A percentile compares a stretch with the other conserved stretches of the same genome.
phyloP scores from a whole-genome alignment of 2,113 vertebrate species.

The Actenoides lindsayi region DNA sequence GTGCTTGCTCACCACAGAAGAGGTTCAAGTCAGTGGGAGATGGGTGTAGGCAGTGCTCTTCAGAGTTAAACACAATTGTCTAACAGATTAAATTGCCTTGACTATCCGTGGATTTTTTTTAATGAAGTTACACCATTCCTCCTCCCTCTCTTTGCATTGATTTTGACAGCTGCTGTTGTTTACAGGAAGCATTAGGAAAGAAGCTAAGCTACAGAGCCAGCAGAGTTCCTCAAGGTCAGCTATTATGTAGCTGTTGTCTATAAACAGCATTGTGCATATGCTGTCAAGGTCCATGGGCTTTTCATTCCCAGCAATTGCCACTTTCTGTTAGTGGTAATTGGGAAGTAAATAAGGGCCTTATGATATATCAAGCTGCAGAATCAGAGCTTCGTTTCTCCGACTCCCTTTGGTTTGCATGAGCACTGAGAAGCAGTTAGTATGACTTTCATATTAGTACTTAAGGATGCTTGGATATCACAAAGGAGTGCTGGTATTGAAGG shows the following conservation, averaged over 20 bases:
- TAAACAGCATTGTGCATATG: slow-evolving; percentile 10
- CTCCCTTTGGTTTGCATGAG: background rate
- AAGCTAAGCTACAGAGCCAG: background rate
- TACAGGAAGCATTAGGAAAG: background rate
- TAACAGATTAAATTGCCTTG: background rate
- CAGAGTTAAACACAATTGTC: background rate
- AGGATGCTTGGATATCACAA: background rate
- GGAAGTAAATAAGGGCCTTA: background rate
- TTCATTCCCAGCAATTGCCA: slow-evolving; percentile 2
- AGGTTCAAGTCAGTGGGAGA: background rate
- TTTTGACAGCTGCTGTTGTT: slow-evolving; percentile 32
- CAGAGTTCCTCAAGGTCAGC: slow-evolving; percentile 29
- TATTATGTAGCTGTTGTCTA: background rate
- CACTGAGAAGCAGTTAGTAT: background rate
- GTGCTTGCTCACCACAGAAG: background rate
- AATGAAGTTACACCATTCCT: background rate
- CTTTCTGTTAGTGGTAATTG: slow-evolving; percentile 5
- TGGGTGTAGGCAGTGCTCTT: background rate
- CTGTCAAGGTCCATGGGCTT: slow-evolving; percentile 15
- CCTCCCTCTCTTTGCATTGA: background rate
- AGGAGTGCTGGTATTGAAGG: background rate
- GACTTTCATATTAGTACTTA: background rate
- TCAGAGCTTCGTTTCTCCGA: background rate
- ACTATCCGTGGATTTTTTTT: background rate
- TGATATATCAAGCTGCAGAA: background rate